Evolutionary conservation across 2,113 vertebrate species (phyloP), one percentile per base, ranked within the genome.

Genomic region (Scortum barcoo): DNA sequence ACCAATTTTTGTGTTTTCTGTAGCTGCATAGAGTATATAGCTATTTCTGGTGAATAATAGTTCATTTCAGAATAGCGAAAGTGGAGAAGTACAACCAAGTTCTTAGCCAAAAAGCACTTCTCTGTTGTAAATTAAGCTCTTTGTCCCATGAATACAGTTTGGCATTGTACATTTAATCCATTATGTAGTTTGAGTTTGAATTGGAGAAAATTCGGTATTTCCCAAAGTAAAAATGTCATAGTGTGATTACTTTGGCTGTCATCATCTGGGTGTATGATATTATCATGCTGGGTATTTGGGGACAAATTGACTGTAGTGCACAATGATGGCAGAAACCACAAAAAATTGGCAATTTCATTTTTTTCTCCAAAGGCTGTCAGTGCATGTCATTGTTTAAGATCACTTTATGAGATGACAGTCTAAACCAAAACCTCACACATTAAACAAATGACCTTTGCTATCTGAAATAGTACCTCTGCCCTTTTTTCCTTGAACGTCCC

Each of bases 141-240:
- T 66, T 67, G 33, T 75, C 42, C 57, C 16, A 54, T 76, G 13
- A 68, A 51, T 65, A 61, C 16, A 69, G 44, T 76, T 72, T 51
- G 54, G 53, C 17, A 5, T 54, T 28, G 14, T 53, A 54, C 7
- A 36, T 65, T 60, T 4, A 20, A 3, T 28, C 11, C n/a, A 48
- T 33, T 62, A 16, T 74, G n/a, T 53, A 40, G 22, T 58, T 75
- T 72, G 28, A 51, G 28, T 66, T 89, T 54, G 28, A 74, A 79
- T 66, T 48, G 28, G 50, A 65, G 16, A 14, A 44, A 84, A 80
- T 46, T 10, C 61, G 54, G 7, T 20, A 7, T 63, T 72, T 62
- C 22, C n/a, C 51, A 65, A 78, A 57, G 60, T 36, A 38, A 60
- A 19, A 54, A 24, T 72, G 7, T 62, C 56, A 40, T 40, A 40